Conservation (phyloP, 1,140 invertebrate genomes). For the Drosophila sechellia region DNA sequence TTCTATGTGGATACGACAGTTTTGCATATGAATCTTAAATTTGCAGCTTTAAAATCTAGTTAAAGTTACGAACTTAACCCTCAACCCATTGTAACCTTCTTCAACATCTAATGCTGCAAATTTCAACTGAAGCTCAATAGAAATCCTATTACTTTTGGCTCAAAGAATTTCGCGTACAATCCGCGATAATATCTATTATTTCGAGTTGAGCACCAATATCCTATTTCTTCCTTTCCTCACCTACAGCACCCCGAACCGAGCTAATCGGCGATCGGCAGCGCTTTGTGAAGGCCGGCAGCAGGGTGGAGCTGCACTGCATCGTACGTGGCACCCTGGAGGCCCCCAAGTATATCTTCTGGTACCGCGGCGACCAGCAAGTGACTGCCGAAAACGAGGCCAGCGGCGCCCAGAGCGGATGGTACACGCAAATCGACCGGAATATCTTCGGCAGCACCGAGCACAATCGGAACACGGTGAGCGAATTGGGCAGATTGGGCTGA, state of each 20-base stretch:
- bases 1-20: background rate
- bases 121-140: no score
- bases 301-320: slow-evolving; percentile 86
- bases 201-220: background rate
- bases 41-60: no score
- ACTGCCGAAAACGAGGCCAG: slow-evolving; percentile 60
- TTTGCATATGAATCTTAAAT: no score
- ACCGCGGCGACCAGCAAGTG: slow-evolving; percentile 88
- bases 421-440: slow-evolving; percentile 73
- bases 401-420: slow-evolving; percentile 53
- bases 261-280: slow-evolving; percentile 86
- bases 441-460: slow-evolving; percentile 74
- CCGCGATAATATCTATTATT: no score
- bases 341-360: slow-evolving; percentile 87
- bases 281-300: slow-evolving; percentile 87
- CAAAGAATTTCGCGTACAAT: no score
- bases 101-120: no score
- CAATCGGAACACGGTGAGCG: slow-evolving; percentile 61
- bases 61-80: no score
- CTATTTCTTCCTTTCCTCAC: slow-evolving; percentile 25
- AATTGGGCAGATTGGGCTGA: background rate
- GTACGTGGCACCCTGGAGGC: slow-evolving; percentile 86
- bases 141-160: no score
- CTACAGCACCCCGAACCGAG: slow-evolving; percentile 86
- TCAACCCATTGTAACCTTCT: no score